These are phyloP conservation scores for Leptinotarsa defecta DNA, from an alignment of 1,140 invertebrate genomes.

Conservation along the genomic window DNA sequence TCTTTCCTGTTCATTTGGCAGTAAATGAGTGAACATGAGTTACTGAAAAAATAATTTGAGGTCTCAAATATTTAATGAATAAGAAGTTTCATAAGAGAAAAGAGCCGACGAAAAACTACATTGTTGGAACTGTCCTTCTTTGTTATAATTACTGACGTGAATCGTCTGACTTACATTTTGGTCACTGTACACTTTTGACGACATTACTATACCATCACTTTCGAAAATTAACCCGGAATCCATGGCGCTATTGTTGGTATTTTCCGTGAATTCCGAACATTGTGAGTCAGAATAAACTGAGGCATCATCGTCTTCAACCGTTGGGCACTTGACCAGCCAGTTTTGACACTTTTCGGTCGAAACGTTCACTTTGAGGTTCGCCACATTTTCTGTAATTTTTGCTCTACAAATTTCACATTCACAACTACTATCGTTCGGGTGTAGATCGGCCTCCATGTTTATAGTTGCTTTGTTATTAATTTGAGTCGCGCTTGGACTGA, in stretches of 20 bases:
- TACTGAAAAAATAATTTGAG: too few relatives aligned
- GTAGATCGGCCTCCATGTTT: not conserved
- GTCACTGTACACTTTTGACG: not conserved
- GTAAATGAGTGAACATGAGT: too few relatives aligned
- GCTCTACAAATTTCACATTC: not conserved
- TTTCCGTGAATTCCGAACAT: constrained; percentile 12
- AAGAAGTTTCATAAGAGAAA: too few relatives aligned
- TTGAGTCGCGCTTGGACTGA: not conserved
- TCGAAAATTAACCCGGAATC: constrained; percentile 23
- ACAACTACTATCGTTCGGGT: not conserved
- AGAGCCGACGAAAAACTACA: too few relatives aligned
- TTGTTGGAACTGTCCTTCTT: too few relatives aligned
- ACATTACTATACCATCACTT: not conserved
- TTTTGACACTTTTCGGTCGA: constrained; percentile 30
- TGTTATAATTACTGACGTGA: not conserved
- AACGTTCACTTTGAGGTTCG: constrained; percentile 10
- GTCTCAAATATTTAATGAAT: too few relatives aligned
- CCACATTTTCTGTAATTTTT: not conserved
- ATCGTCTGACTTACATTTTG: constrained; percentile 8
- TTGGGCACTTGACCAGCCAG: constrained; percentile 33
- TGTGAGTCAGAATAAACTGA: constrained; percentile 14
- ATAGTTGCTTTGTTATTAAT: not conserved
- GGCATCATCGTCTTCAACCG: constrained; percentile 14
- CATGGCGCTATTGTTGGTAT: constrained; percentile 27
- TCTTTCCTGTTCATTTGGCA: too few relatives aligned